These are phyloP conservation scores for Cecidostiba fungosa DNA, from an alignment of 2,888 invertebrate species.

Conservation along the genomic window DNA sequence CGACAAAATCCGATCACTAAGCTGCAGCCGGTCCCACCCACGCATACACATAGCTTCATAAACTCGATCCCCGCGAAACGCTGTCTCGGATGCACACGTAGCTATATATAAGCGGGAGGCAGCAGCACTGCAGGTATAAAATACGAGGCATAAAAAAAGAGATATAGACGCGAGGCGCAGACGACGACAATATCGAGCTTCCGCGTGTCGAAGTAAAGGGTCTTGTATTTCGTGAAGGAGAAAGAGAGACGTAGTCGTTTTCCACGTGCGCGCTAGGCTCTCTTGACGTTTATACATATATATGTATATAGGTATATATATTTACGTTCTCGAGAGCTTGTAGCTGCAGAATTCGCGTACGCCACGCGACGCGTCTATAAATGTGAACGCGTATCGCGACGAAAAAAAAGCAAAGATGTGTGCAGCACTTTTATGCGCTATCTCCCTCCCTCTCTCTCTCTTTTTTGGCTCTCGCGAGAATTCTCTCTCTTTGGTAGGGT, in stretches of 20 bases:
- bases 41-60: background rate
- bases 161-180: background rate
- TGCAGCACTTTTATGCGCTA: background rate
- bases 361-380: background rate
- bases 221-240: constrained; percentile 47
- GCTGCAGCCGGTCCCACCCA: background rate
- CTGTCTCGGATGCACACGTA: background rate
- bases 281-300: background rate
- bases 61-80: constrained; percentile 7
- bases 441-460: constrained; percentile 18
- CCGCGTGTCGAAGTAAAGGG: constrained; percentile 47
- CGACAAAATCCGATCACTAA: constrained; percentile 35
- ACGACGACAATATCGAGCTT: constrained; percentile 49
- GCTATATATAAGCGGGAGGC: background rate
- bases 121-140: background rate
- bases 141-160: constrained; percentile 13
- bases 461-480: background rate
- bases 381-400: constrained; percentile 14
- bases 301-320: no score
- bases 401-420: background rate
- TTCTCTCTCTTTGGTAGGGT: constrained; percentile 3
- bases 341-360: constrained; percentile 27
- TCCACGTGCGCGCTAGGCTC: background rate
- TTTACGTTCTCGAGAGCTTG: constrained; percentile 21
- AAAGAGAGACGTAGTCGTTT: constrained; percentile 13